Evolutionary conservation across 2,113 vertebrate species (phyloP).

Genomic region (Macquaria ambigua): DNA sequence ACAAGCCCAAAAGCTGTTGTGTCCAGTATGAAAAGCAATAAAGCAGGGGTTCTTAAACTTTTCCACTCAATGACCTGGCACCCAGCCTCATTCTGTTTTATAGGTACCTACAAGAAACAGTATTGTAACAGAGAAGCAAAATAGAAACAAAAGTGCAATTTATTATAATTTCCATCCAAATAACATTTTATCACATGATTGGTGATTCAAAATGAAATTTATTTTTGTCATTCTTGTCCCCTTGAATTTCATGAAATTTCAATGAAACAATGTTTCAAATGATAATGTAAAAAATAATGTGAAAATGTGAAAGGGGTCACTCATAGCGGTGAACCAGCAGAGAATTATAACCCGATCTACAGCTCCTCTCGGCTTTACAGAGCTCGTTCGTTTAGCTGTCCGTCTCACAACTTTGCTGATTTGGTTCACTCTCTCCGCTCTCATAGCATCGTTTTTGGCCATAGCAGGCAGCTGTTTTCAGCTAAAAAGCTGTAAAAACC

Average conservation of each 20-base stretch:
- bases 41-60: not conserved
- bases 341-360: not conserved
- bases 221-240: not conserved
- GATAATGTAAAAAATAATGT: not conserved
- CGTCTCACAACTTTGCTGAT: not conserved
- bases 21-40: conserved; percentile 23
- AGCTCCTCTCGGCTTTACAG: not conserved
- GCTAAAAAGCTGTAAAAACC: not conserved
- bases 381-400: not conserved
- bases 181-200: not conserved
- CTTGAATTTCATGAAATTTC: not conserved
- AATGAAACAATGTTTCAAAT: too few relatives aligned
- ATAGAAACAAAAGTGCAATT: not conserved
- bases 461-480: too few relatives aligned
- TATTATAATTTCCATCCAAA: not conserved
- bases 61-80: conserved; percentile 11
- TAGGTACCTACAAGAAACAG: not conserved
- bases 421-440: too few relatives aligned
- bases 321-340: not conserved
- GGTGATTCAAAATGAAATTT: not conserved
- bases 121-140: not conserved
- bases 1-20: conserved; percentile 25
- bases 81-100: not conserved
- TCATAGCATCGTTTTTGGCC: too few relatives aligned
- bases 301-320: not conserved